phyloP scores from a whole-genome alignment of 2,797 vertebrate species.

The Macrochelys suwanniensis region DNA sequence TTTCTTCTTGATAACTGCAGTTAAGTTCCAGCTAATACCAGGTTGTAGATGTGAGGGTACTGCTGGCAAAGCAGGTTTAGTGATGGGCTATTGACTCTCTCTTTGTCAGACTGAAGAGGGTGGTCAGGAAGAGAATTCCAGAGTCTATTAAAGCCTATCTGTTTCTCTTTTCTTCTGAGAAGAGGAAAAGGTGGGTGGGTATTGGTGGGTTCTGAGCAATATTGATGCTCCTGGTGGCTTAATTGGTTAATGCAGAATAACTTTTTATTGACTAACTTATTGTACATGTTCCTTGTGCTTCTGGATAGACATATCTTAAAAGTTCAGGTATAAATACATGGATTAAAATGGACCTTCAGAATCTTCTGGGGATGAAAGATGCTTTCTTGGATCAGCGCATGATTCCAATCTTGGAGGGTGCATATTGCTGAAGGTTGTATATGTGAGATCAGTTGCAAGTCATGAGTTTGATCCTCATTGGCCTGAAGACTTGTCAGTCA shows the following conservation, averaged over 20 bases:
- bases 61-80: background rate
- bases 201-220: conserved; percentile 3
- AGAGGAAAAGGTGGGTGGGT: background rate
- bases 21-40: background rate
- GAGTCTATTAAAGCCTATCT: background rate
- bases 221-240: background rate
- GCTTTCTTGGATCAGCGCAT: conserved; percentile 21
- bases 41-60: background rate
- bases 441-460: background rate
- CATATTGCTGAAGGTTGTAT: background rate
- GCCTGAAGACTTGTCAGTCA: background rate
- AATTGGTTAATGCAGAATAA: background rate
- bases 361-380: background rate
- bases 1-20: background rate
- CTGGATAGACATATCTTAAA: background rate
- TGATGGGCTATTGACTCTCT: background rate
- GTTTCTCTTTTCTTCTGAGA: background rate
- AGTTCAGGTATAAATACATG: background rate
- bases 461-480: background rate
- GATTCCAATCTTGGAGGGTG: background rate
- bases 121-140: background rate
- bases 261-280: background rate
- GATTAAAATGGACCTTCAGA: background rate
- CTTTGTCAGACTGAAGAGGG: background rate
- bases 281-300: background rate